These are phyloP conservation scores for Embiotoca jacksoni DNA, from an alignment of 2,113 vertebrate genomes.

Conservation along the genomic window DNA sequence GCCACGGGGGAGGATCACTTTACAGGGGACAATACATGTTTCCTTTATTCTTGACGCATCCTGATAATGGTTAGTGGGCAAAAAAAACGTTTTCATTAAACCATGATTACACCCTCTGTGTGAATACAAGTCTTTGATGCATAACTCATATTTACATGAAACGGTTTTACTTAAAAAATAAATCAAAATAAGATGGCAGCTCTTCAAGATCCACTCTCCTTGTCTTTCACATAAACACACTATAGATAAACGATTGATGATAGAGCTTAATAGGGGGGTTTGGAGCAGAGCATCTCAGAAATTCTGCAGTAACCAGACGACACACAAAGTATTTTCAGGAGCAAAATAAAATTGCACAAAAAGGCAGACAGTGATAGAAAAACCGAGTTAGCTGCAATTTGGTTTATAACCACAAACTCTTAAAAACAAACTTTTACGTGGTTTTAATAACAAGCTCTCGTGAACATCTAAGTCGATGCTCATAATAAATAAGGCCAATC, in stretches of 20 bases:
- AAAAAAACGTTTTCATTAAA: conserved; percentile 40
- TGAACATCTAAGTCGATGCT: not conserved
- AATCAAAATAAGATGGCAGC: not conserved
- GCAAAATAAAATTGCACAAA: not conserved
- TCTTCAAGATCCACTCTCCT: conserved; percentile 28
- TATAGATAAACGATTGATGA: conserved; percentile 44
- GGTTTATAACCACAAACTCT: not conserved
- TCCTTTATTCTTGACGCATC: conserved; percentile 35
- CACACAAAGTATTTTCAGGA: not conserved
- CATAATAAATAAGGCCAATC: no score
- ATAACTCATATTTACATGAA: conserved; percentile 46
- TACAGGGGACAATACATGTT: conserved; percentile 50
- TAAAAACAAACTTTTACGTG: not conserved
- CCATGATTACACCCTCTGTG: conserved; percentile 33
- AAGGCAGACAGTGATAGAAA: not conserved
- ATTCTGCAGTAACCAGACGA: conserved; percentile 21
- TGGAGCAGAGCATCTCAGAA: conserved; percentile 11
- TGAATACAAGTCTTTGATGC: conserved; percentile 14
- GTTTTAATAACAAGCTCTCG: not conserved
- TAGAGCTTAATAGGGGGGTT: conserved; percentile 35
- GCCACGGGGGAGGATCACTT: conserved; percentile 52
- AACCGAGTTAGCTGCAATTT: not conserved
- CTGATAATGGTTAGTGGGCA: conserved; percentile 51
- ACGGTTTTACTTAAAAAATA: conserved; percentile 27
- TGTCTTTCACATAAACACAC: no score